These are phyloP conservation scores for Montifringilla adamsi DNA, from an alignment of 2,113 vertebrate species.

Conservation along the genomic window DNA sequence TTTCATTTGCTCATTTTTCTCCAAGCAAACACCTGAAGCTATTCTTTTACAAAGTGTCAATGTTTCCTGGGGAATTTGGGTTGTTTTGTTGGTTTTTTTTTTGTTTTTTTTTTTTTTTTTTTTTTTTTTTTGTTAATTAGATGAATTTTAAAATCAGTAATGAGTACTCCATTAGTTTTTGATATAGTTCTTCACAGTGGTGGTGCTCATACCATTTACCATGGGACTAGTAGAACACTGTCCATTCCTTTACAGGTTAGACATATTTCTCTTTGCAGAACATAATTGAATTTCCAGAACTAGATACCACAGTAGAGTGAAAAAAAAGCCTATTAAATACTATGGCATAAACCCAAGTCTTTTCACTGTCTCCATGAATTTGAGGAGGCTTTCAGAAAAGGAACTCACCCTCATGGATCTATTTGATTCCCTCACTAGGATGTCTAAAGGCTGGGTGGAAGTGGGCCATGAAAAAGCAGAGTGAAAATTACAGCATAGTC, in stretches of 20 bases:
- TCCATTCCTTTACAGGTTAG: not conserved
- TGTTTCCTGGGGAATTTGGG: no score
- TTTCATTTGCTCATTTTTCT: not conserved
- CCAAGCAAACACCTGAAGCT: not conserved
- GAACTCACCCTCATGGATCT: not conserved
- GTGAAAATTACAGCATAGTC: not conserved
- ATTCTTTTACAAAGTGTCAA: not conserved
- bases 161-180: not conserved
- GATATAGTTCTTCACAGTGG: not conserved
- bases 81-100: no score
- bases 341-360: not conserved
- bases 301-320: not conserved
- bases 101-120: not conserved
- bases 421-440: not conserved
- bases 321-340: not conserved
- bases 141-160: not conserved
- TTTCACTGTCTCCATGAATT: not conserved
- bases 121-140: not conserved
- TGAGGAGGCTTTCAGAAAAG: not conserved
- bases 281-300: not conserved
- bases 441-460: not conserved
- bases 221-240: not conserved
- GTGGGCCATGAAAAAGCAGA: not conserved
- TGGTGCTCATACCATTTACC: not conserved
- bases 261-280: not conserved